Evolutionary conservation across 2,113 vertebrate species (phyloP), one percentile per base, ranked within the genome.

Genomic region (Nannospalax galili): DNA sequence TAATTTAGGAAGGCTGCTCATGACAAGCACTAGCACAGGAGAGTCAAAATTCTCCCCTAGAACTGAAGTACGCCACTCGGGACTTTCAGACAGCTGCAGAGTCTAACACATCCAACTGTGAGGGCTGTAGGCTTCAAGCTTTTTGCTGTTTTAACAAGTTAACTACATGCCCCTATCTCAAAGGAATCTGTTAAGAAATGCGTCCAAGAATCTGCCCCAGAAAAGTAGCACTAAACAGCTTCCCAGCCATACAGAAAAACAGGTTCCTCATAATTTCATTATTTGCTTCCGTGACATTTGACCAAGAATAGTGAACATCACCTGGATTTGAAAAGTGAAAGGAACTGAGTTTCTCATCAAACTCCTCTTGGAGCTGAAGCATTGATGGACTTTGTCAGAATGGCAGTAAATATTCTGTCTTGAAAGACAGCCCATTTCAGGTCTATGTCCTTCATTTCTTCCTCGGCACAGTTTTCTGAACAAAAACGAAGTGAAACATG

Each of bases 81-180:
- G 72, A 58, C 86, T 62, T 92, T 88, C 92, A 45, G 93, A 97
- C 88, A 96, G 92, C 92, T 96, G 92, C 90, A 80, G 32, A 1
- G 15, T 84, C 67, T 84, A 52, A 92, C 75, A 40, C 80, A 73
- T 62, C 65, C 91, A 84, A 82, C 82, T 45, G 74, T 72, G 72
- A 95, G 42, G 45, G 80, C 28, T 30, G 70, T 24, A 24, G 88
- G 67, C 78, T 67, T 56, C 56, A 3, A 89, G 69, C 35, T 82
- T 64, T 82, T 87, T 40, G 42, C 1, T 74, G 77, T 87, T 91
- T 85, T 87, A 93, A 91, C 84, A 96, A 74, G 87, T 70, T 91
- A 48, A 93, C 60, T 45, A 73, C 80, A 92, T 37, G 70, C 48
- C 82, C 40, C 8, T 62, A 87, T 48, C 75, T 96, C 92, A 42